Base-by-base conservation (phyloP, 2,113 vertebrate species). In the Aldabrachelys gigantea region DNA sequence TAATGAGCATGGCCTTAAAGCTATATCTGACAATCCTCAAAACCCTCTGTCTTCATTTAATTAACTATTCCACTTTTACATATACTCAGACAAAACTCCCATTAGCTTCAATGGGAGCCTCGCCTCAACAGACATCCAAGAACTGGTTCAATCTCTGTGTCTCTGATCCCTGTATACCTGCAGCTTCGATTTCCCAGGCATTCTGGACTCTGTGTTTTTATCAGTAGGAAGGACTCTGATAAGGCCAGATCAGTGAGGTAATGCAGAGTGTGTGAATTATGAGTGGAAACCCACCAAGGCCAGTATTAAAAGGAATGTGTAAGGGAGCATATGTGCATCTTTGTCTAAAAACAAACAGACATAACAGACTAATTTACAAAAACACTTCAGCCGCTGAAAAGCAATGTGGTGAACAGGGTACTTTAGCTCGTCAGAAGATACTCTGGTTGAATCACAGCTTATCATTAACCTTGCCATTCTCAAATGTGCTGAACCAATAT, bases 401-500 rank as follows among this genome's bases (percentile, higher is more conserved):
- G 56, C 57, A 83, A 31, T 7, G 1, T 8, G 50, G 49, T 44
- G 38, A 31, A 31, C 9, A 44, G 62, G 79, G 50, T 21, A 87
- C 65, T 80, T 49, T 27, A 79, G 44, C 54, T 29, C 27, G 27
- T 16, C 5, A n/a, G 14, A 17, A 41, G 87, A 52, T 25, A 22
- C 17, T 10, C 81, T 3, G 86, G 80, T 56, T 79, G 29, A 6
- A 53, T 19, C 29, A 52, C 41, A 59, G 91, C 87, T 27, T 24
- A 41, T 53, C 17, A 7, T 79, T n/a, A 52, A 19, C 85, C 65
- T 31, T 57, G 59, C 38, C 56, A 49, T 72, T 41, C 25, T 82
- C 38, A 78, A 7, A 0, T 0, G 2, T 22, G 19, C 57, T 25
- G 54, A 5, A 49, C 16, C 49, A 38, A 81, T 22, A 10, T 13